Evolutionary conservation across 2,888 invertebrate genomes (phyloP).

Genomic region (Lochmaea capreae): DNA sequence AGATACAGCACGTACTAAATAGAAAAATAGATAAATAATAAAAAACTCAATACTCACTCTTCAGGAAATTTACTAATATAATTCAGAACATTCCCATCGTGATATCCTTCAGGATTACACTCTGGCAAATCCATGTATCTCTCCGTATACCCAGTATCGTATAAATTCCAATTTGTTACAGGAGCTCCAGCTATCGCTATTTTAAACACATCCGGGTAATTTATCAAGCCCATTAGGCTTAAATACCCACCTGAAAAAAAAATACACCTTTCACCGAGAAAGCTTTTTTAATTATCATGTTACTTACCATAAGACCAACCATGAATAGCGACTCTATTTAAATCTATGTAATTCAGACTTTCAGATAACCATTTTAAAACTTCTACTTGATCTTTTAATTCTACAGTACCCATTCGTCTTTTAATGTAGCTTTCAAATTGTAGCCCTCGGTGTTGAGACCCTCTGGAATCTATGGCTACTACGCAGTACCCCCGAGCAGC

Average conservation of each 20-base stretch:
- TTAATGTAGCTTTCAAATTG: constrained; percentile 92
- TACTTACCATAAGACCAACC: constrained; percentile 96
- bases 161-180: constrained; percentile 96
- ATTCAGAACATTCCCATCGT: constrained; percentile 85
- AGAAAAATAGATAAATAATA: neutral
- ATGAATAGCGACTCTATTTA: constrained; percentile 92
- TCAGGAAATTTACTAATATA: constrained; percentile 91
- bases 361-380: constrained; percentile 88
- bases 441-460: constrained; percentile 93
- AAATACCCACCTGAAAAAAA: constrained; percentile 83
- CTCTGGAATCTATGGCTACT: constrained; percentile 93
- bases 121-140: constrained; percentile 93
- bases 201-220: constrained; percentile 93
- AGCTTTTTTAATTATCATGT: neutral
- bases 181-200: constrained; percentile 97
- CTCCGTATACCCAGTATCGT: constrained; percentile 99
- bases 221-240: constrained; percentile 92
- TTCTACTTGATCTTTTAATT: constrained; percentile 92
- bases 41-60: constrained; percentile 73
- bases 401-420: constrained; percentile 92
- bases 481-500: constrained; percentile 97
- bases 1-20: too few species aligned
- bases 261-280: too few species aligned
- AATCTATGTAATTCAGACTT: constrained; percentile 88
- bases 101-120: constrained; percentile 82